Conservation (phyloP, 92 coral and sea anemone species). For the Phymanthus crucifer region DNA sequence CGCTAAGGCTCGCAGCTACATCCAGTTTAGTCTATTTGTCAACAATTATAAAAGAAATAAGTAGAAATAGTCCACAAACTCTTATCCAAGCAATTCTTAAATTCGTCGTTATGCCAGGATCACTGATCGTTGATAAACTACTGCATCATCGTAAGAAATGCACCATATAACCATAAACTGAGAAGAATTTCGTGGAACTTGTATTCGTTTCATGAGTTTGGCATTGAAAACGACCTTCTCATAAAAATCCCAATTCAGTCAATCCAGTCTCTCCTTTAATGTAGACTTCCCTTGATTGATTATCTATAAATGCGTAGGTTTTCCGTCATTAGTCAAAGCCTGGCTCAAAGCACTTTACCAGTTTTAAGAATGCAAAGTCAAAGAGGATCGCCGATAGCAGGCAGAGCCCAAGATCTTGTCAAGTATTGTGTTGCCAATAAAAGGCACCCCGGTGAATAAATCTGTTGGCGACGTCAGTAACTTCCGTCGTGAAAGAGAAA, state of each 20-base stretch:
- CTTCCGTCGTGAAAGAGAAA: constrained; percentile 2
- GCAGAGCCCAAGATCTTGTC: neutral
- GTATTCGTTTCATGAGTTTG: neutral
- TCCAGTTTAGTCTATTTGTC: neutral
- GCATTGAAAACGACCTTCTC: neutral
- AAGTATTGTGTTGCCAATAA: neutral
- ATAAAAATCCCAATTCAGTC: neutral
- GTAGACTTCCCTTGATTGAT: neutral
- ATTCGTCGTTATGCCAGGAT: neutral
- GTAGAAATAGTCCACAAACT: neutral
- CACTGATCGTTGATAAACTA: neutral
- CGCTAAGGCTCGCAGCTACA: neutral
- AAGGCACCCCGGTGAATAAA: neutral
- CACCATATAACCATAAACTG: neutral
- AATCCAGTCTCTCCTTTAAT: neutral
- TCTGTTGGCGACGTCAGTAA: neutral
- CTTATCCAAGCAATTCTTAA: neutral
- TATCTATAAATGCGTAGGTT: neutral
- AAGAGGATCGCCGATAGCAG: neutral
- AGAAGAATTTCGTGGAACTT: neutral
- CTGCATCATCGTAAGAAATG: neutral
- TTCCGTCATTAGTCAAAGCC: neutral
- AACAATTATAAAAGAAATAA: neutral
- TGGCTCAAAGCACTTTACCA: neutral
- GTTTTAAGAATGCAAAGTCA: neutral